Percentiles rank a stretch among this genome's conserved stretches.
These are phyloP conservation scores for Chroicocephalus ridibundus DNA, from an alignment of 2,113 vertebrate species.

Conservation along the genomic window DNA sequence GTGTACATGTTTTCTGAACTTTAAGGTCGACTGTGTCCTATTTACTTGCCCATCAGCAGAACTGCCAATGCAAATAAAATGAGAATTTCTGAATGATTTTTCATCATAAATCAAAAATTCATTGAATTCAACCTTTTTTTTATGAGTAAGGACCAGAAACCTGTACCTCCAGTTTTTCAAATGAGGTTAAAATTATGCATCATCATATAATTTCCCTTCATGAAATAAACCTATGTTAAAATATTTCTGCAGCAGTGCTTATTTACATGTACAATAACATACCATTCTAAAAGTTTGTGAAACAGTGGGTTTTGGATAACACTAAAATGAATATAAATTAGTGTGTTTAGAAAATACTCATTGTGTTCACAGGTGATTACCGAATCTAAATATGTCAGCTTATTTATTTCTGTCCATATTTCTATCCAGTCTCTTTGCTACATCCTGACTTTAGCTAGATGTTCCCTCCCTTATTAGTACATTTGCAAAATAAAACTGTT, in stretches of 20 bases:
- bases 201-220: not conserved
- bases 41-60: not conserved
- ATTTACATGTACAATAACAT: not conserved
- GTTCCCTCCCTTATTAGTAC: not conserved
- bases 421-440: not conserved
- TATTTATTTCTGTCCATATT: not conserved
- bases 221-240: not conserved
- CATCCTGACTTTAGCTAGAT: not conserved
- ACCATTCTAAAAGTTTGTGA: not conserved
- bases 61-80: not conserved
- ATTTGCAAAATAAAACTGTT: not conserved
- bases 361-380: not conserved
- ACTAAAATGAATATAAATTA: not conserved
- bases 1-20: not conserved
- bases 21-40: not conserved
- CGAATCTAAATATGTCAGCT: not conserved
- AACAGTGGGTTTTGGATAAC: not conserved
- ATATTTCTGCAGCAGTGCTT: not conserved
- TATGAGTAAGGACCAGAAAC: not conserved
- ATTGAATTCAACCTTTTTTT: not conserved
- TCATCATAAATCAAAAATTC: not conserved
- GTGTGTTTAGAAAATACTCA: not conserved
- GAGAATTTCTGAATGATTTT: not conserved
- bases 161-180: not conserved
- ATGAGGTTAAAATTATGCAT: not conserved